Evolutionary conservation across 2,888 invertebrate genomes (phyloP), one percentile per base, ranked within the genome.

Genomic region (Antheraea yamamai): DNA sequence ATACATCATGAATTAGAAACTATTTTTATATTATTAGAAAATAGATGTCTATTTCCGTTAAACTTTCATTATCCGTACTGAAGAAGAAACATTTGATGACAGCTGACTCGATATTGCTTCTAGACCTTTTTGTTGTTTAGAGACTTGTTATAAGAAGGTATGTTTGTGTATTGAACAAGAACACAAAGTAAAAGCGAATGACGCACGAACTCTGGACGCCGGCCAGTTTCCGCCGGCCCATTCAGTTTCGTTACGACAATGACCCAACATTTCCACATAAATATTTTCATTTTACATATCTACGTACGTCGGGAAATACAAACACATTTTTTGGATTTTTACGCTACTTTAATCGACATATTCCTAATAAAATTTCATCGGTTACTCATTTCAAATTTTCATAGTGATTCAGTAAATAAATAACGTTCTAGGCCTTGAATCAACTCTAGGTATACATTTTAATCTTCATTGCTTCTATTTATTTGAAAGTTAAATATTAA

Each of bases 221-320:
- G 26, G 91, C 94, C 94, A 93, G 90, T 82, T 90, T 91, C 92
- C 93, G 92, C 82, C 85, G 88, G 83, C 84, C 87, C 94, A 94
- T 94, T 94, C 94, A 94, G 90, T 81, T 89, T 85, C 85, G 77
- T 79, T 77, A 91, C 93, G 92, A 87, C 93, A 94, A 93, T 94
- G 94, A 93, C 93, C 94, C 85, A 92, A 89, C 91, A 90, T 85
- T 82, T 79, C 79, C 76, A 87, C 85, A 85, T 81, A 87, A 84
- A 85, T 83, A 85, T 82, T 72, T 79, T 77, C 77, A 71, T 78
- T 71, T 61, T 61, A 71, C 66, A 74, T 74, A 66, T 39, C n/a
- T 74, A 51, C 72, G 51, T 72, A 64, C 61, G 64, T 75, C 70
- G 70, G 74, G 73, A 76, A 20, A 75, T 76, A n/a, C 55, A 55